Base-by-base conservation (phyloP, 2,888 invertebrate species). In the Eilema sororculum region DNA sequence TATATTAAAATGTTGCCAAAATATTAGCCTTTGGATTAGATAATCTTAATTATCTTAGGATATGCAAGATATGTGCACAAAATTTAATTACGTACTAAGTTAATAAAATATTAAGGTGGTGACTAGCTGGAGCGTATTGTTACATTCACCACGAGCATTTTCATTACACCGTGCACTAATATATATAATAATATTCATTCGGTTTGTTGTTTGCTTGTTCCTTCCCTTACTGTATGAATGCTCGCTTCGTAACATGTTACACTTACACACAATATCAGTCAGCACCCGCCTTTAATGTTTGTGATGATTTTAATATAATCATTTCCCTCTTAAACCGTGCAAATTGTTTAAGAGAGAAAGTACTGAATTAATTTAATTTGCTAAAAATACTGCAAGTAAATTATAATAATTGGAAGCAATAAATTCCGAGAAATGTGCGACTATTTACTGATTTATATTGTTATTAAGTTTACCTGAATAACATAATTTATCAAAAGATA, bases 31-130 rank as follows among this genome's bases (percentile, higher is more conserved):
- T 66, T 22, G 22, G 22, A 46, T 46, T 28, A 28, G 16, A 4
- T 10, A 0, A 41, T 52, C 33, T 33, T 6, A 37, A 59, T n/a
- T 9, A 25, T 25, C 4, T 28, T 20, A 33, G 60, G 60, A 67
- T 67, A 67, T 67, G 67, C 52, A 67, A 67, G 30, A 9, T 60
- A 52, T 67, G 67, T 67, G 60, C 60, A 60, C 67, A 52, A 52
- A 59, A 28, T 66, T 20, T n/a, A 25, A 33, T 57, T 33, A 30
- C 9, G 3, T 46, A 16, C 8, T n/a, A n/a, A n/a, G n/a, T n/a
- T n/a, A 6, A 3, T 28, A 66, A 37, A 24, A 59, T 25, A 59
- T 24, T 12, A 46, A 46, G 46, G 46, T 46, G 46, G 46, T 1
- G 6, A 46, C 16, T 41, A 16, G 10, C 16, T 16, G 3, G 13